Evolutionary conservation across 1,140 invertebrate genomes (phyloP).

Genomic region (Leucophenga varia): DNA sequence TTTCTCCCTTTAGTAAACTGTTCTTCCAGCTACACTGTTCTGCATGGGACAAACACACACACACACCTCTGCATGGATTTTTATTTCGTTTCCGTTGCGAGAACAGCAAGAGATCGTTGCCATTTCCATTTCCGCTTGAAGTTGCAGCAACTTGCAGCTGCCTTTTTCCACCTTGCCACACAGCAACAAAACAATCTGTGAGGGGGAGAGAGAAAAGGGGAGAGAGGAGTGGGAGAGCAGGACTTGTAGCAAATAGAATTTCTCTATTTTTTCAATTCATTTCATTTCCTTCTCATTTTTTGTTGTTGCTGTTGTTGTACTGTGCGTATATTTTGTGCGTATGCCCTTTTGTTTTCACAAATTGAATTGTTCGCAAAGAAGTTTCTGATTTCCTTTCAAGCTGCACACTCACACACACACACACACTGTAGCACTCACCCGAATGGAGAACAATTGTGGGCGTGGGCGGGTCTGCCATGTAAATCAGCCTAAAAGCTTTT

Average conservation of each 20-base stretch:
- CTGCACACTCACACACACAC: no score
- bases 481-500: conserved; percentile 31
- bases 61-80: no score
- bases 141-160: conserved; percentile 25
- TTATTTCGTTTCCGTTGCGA: no score
- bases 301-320: conserved; percentile 10
- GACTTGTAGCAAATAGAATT: conserved; percentile 26
- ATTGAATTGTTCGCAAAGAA: conserved; percentile 27
- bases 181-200: conserved; percentile 13
- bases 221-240: no score
- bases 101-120: conserved; percentile 15
- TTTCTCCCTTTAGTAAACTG: no score
- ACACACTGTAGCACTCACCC: conserved; percentile 8
- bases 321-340: no score
- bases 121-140: conserved; percentile 27
- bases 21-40: no score
- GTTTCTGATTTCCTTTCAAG: conserved; percentile 28
- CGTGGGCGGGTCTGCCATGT: conserved; percentile 7
- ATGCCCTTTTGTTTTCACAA: conserved; percentile 24
- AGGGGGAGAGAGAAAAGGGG: background rate
- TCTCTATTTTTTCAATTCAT: conserved; percentile 16
- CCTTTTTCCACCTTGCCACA: conserved; percentile 23
- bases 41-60: no score
- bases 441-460: background rate
- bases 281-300: conserved; percentile 18